phyloP scores from a whole-genome alignment of 1,140 invertebrate genomes.

The Scaptomyza montana region DNA sequence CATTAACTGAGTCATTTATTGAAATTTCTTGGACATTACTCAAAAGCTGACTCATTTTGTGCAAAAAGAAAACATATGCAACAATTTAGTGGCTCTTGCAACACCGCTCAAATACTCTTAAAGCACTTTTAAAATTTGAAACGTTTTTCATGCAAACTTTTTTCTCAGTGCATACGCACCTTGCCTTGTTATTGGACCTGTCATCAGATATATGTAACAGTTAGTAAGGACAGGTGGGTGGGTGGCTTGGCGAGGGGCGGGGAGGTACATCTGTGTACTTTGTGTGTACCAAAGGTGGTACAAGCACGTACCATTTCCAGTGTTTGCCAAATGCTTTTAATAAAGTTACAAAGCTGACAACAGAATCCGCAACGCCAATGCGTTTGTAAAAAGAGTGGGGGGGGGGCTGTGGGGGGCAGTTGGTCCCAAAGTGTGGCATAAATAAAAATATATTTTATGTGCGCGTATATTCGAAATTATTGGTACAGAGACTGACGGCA shows the following conservation, averaged over 20 bases:
- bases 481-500: conserved; percentile 9
- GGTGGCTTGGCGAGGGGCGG: background rate
- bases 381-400: background rate
- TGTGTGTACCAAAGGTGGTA: background rate
- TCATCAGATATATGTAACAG: background rate
- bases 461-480: conserved; percentile 46
- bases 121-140: too few relatives aligned
- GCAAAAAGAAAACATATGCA: too few relatives aligned
- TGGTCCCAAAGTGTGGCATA: conserved; percentile 22
- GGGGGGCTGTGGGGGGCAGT: background rate
- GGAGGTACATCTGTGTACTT: background rate
- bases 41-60: too few relatives aligned
- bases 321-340: conserved; percentile 43
- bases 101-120: too few relatives aligned
- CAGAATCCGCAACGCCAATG: conserved; percentile 25
- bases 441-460: conserved; percentile 53
- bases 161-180: conserved; percentile 9
- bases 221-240: background rate
- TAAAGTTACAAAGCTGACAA: conserved; percentile 58
- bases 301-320: conserved; percentile 22
- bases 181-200: conserved; percentile 2
- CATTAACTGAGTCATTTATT: too few relatives aligned
- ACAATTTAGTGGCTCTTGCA: too few relatives aligned
- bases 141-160: too few relatives aligned
- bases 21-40: too few relatives aligned